Base-by-base conservation (phyloP, 2,888 invertebrate species). In the Drosophila multiciliata region DNA sequence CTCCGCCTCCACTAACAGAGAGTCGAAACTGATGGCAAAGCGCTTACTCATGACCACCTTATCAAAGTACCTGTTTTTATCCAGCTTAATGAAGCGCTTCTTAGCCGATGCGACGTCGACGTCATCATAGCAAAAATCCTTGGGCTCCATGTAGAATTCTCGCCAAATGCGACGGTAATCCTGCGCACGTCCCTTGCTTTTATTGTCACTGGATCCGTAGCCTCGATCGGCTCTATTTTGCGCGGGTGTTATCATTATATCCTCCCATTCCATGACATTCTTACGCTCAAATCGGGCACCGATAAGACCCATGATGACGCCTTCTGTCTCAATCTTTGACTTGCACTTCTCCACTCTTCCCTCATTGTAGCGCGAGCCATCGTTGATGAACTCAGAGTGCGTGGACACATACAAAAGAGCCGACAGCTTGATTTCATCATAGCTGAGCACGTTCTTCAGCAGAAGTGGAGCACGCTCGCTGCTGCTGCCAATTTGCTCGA, bases 1-100 rank as follows among this genome's bases (percentile, higher is more conserved):
- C 66, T 95, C 94, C 0, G 95, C 95, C 65, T 96, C 96, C n/a
- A 95, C 77, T 1, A 96, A 87, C 26, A 95, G 93, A 0, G 94
- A 94, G 76, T 96, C 96, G 1, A 95, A 94, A 0, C 94, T 91
- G 6, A 95, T 93, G 32, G 94, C 92, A 48, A 95, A 90, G n/a
- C 95, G 92, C 78, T 91, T 92, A 63, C 80, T 89, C 92, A 91
- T 92, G 1, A 91, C 49, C 26, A 90, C 29, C 73, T 89, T 89
- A 61, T 93, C 93, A 42, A 93, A 92, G 7, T 87, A 82, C 2
- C 60, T 36, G 15, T 82, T 65, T 29, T 65, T 76, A 6, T 35
- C 61, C 0, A 90, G 65, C 5, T 20, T 0, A 0, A 57, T 29
- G 38, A 77, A 69, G 12, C 66, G 66, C 11, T n/a, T 48, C 0